A percentile compares a stretch with the other conserved stretches of the same genome.
Conservation (phyloP, 1,140 invertebrate species). For the Phthorimaea operculella region DNA sequence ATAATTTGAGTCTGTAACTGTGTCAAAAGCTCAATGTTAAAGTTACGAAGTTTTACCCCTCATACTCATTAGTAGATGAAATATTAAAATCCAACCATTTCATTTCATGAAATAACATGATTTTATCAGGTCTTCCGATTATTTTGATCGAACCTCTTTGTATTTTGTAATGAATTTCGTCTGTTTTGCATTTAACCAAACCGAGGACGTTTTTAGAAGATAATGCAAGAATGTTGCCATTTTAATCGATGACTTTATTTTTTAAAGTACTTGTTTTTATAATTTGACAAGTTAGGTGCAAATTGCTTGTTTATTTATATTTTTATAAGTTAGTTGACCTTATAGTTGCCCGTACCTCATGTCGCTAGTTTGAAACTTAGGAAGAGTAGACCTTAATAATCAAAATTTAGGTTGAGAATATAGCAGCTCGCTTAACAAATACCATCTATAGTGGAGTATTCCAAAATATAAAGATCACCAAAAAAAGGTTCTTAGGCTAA, state of each 20-base stretch:
- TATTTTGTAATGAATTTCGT: neutral
- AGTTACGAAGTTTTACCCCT: constrained; percentile 9
- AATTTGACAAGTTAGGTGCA: constrained; percentile 1
- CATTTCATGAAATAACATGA: neutral
- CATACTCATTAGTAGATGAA: neutral
- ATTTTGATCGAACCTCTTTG: neutral
- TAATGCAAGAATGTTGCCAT: constrained; percentile 16
- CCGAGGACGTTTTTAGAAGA: neutral
- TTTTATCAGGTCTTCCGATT: constrained; percentile 1
- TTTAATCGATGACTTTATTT: constrained; percentile 16
- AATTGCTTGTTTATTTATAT: neutral
- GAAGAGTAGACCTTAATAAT: no score
- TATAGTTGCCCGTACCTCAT: no score
- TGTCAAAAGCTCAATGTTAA: constrained; percentile 50
- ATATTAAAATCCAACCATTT: neutral
- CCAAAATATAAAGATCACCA: no score
- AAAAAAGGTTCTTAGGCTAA: no score
- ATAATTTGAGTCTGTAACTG: constrained; percentile 30
- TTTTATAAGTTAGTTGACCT: neutral
- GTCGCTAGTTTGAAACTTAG: no score
- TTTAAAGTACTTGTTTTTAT: neutral
- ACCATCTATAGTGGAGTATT: no score
- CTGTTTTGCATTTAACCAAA: constrained; percentile 3
- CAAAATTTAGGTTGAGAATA: no score
- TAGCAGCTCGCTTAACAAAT: no score